Evolutionary conservation across 2,888 invertebrate species (phyloP).

Genomic region (Acronicta aceris): DNA sequence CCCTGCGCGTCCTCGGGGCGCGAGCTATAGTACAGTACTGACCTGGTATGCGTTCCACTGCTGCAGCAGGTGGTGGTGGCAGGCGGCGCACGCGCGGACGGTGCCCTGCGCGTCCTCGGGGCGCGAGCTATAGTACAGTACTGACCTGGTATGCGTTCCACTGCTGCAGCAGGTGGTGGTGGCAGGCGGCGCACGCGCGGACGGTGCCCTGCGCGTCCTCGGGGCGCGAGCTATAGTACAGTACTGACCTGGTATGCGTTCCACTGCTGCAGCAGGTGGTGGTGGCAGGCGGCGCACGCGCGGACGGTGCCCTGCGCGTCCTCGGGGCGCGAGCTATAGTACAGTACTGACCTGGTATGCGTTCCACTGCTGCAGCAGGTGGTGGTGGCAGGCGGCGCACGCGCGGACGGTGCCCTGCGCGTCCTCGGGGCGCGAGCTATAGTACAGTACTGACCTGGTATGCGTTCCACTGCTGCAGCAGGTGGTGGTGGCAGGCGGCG

Average conservation of each 20-base stretch:
- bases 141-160: constrained; percentile 92
- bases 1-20: constrained; percentile 95
- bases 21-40: constrained; percentile 90
- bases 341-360: constrained; percentile 82
- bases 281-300: constrained; percentile 95
- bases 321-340: constrained; percentile 96
- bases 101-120: constrained; percentile 95
- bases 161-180: constrained; percentile 95
- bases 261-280: constrained; percentile 96
- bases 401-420: constrained; percentile 93
- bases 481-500: constrained; percentile 94
- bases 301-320: constrained; percentile 94
- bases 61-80: constrained; percentile 95
- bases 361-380: constrained; percentile 96
- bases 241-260: constrained; percentile 87
- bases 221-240: constrained; percentile 95
- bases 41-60: constrained; percentile 94
- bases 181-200: constrained; percentile 95
- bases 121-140: constrained; percentile 92
- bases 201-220: constrained; percentile 95
- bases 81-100: constrained; percentile 94
- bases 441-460: constrained; percentile 79
- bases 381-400: constrained; percentile 95
- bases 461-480: constrained; percentile 96
- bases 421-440: constrained; percentile 96